These are phyloP conservation scores for Esox lucius DNA, from an alignment of 2,797 vertebrate genomes.

Conservation along the genomic window DNA sequence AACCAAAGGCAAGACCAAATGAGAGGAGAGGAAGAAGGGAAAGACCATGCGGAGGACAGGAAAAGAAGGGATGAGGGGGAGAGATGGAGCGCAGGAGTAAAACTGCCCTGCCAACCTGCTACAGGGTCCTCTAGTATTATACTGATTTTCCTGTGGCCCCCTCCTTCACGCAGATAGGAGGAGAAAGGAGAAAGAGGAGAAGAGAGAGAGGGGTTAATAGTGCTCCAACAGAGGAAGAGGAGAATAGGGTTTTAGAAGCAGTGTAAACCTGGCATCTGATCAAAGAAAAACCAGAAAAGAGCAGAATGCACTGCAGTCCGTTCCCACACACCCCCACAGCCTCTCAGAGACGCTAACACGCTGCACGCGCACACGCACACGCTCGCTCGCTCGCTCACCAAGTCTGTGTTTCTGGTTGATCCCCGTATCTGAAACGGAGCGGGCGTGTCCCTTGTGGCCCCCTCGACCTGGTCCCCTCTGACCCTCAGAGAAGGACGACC, in stretches of 20 bases:
- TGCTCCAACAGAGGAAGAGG: slow-evolving; percentile 12
- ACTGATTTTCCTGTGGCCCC: slow-evolving; percentile 93
- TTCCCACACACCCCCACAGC: neutral
- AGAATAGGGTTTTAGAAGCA: slow-evolving; percentile 15
- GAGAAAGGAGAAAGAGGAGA: slow-evolving; percentile 54
- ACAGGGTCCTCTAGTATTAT: slow-evolving; percentile 98
- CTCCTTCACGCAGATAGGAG: slow-evolving; percentile 73
- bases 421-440: slow-evolving; percentile 91
- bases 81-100: slow-evolving; percentile 54
- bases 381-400: slow-evolving; percentile 69
- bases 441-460: slow-evolving; percentile 80
- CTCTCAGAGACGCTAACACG: neutral
- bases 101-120: slow-evolving; percentile 88
- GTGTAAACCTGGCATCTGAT: neutral
- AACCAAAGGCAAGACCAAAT: slow-evolving; percentile 30
- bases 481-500: slow-evolving; percentile 91
- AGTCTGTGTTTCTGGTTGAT: slow-evolving; percentile 80
- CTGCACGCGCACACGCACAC: neutral
- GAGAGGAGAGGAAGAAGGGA: slow-evolving; percentile 10
- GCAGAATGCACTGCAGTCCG: neutral
- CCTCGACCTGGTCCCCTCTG: slow-evolving; percentile 66
- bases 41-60: slow-evolving; percentile 33
- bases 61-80: slow-evolving; percentile 44
- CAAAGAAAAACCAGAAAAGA: neutral
- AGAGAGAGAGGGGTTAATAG: slow-evolving; percentile 20